Percentiles rank a stretch among this genome's conserved stretches.
phyloP scores from a whole-genome alignment of 2,797 vertebrate species.

The Schizopygopsis malacanthus region DNA sequence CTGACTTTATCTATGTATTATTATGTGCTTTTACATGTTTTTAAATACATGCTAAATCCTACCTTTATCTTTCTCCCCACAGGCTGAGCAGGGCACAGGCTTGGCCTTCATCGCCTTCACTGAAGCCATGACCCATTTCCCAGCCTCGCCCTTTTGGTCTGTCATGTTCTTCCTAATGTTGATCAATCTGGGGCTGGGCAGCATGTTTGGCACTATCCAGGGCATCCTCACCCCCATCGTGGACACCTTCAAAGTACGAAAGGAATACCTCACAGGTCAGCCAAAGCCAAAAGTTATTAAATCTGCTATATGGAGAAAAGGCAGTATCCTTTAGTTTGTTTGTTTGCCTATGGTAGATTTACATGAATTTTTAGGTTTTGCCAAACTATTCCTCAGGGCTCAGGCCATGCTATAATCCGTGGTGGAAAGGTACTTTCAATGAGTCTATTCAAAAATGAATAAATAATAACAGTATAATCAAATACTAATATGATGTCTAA shows the following conservation, averaged over 20 bases:
- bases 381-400: background rate
- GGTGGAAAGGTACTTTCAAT: background rate
- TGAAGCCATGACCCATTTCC: slow-evolving; percentile 98
- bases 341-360: background rate
- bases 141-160: slow-evolving; percentile 97
- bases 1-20: background rate
- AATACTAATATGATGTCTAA: background rate
- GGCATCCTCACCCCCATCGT: slow-evolving; percentile 94
- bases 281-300: background rate
- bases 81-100: slow-evolving; percentile 96
- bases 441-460: background rate
- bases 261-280: slow-evolving; percentile 94
- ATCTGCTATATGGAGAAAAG: background rate
- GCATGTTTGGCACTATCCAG: slow-evolving; percentile 98
- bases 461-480: background rate
- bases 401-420: background rate
- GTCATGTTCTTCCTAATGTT: slow-evolving; percentile 99
- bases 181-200: slow-evolving; percentile 94
- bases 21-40: background rate
- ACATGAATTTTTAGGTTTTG: background rate
- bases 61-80: slow-evolving; percentile 32
- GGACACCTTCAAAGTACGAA: slow-evolving; percentile 95
- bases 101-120: slow-evolving; percentile 99
- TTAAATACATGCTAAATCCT: background rate
- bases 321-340: background rate